Evolutionary conservation across 1,140 invertebrate genomes (phyloP), one percentile per base, ranked within the genome.

Genomic region (Drosophila obscura): DNA sequence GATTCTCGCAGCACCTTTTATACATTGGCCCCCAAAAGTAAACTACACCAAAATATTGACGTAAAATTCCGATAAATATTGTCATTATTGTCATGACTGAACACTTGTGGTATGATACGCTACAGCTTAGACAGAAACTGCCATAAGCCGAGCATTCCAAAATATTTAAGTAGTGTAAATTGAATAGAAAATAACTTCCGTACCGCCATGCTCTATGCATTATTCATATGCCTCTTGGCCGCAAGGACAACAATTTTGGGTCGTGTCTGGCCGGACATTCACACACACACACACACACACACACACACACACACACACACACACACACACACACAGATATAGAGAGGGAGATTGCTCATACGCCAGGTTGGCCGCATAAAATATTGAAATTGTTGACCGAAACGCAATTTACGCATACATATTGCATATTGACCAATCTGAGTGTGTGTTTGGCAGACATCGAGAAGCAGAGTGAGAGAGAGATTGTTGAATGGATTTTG

Each of bases 371-470:
- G 58, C 44, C 56, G 63, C 62, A 76, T 75, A 67, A 76, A 76
- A 76, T 75, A 76, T 75, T 76, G 55, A 67, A 67, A 73, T 61
- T 73, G 50, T 73, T 72, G 55, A 73, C 66, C 67, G 43, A 72
- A 73, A 73, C 57, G 48, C 69, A 73, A 73, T 73, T 73, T 73
- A 72, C 69, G 58, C 57, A 73, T 62, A 59, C 66, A 72, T 73
- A 53, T 73, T 52, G 57, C 66, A 73, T 52, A 61, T 61, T 73
- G 51, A 49, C 50, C 44, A 22, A 24, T 24, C 31, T 68, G 16
- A 13, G n/a, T 43, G 31, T 41, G 24, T 28, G 55, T 19, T 19
- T 19, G 19, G 19, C 19, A 19, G 19, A 19, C 19, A 19, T 1
- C 1, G 19, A 19, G 19, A 19, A 19, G 19, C 1, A 19, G 19